These are phyloP conservation scores for Eledona agricola DNA, from an alignment of 2,888 invertebrate species.

Conservation along the genomic window DNA sequence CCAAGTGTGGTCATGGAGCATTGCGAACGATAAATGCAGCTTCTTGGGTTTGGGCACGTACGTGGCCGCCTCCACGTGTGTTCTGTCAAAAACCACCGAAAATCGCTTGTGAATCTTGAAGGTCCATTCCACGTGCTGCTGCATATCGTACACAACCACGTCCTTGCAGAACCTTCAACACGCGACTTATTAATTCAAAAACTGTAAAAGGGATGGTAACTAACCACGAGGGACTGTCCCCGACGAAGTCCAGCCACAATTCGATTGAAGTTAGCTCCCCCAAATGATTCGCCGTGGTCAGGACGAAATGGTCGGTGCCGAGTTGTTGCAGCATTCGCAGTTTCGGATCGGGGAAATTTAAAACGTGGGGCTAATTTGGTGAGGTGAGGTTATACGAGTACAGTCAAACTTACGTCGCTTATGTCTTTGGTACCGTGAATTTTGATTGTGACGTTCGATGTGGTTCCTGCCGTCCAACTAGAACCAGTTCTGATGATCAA, in stretches of 20 bases:
- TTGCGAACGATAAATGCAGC: too few relatives aligned
- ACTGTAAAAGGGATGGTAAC: not conserved
- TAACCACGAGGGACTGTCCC: slow-evolving; percentile 49
- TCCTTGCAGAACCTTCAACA: too few relatives aligned
- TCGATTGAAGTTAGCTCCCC: slow-evolving; percentile 49
- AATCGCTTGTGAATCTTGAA: not conserved
- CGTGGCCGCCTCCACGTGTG: too few relatives aligned
- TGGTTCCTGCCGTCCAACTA: slow-evolving; percentile 26
- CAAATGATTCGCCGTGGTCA: slow-evolving; percentile 45
- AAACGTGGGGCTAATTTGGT: slow-evolving; percentile 48
- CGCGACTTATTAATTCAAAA: too few relatives aligned
- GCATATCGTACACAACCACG: slow-evolving; percentile 2
- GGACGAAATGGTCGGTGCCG: slow-evolving; percentile 47
- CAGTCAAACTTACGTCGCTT: not conserved
- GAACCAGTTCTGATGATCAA: slow-evolving; percentile 26
- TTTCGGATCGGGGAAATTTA: slow-evolving; percentile 53
- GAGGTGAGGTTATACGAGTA: not conserved
- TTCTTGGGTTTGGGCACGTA: too few relatives aligned
- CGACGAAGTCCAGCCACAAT: slow-evolving; percentile 50
- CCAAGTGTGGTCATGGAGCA: too few relatives aligned
- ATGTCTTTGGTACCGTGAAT: slow-evolving; percentile 2
- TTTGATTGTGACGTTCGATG: slow-evolving; percentile 29
- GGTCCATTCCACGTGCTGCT: not conserved
- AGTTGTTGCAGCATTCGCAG: slow-evolving; percentile 43
- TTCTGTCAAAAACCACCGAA: too few relatives aligned